Conservation (phyloP, 2,797 vertebrate species). For the Neosilurus mollespiculum region DNA sequence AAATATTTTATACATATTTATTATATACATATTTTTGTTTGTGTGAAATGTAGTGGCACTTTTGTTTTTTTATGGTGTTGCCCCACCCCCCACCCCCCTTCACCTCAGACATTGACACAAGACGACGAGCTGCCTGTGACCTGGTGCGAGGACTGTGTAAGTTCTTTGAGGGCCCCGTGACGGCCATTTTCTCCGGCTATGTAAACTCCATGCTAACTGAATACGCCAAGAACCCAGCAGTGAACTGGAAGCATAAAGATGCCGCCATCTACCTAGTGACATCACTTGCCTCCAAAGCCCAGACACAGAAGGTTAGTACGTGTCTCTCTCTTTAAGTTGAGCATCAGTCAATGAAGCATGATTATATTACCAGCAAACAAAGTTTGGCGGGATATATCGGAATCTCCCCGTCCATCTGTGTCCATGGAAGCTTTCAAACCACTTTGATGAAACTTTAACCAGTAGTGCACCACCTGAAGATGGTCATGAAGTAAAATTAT, state of each 20-base stretch:
- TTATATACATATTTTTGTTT: background rate
- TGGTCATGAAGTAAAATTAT: too few relatives aligned
- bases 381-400: too few relatives aligned
- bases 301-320: conserved; percentile 91
- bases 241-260: conserved; percentile 99
- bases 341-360: background rate
- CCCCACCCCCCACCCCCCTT: background rate
- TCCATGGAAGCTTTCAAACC: too few relatives aligned
- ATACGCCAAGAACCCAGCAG: conserved; percentile 89
- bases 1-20: background rate
- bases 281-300: conserved; percentile 96
- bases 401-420: too few relatives aligned
- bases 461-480: too few relatives aligned
- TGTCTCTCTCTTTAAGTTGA: background rate
- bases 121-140: conserved; percentile 95
- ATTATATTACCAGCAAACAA: too few relatives aligned
- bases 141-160: conserved; percentile 94
- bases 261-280: conserved; percentile 98
- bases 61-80: background rate
- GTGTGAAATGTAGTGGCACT: background rate
- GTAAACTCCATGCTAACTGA: conserved; percentile 95
- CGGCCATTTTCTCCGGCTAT: conserved; percentile 96
- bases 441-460: too few relatives aligned
- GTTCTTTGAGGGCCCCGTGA: conserved; percentile 97
- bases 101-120: conserved; percentile 92